Conservation (phyloP, 1,140 invertebrate genomes). For the Oedothorax gibbosus region DNA sequence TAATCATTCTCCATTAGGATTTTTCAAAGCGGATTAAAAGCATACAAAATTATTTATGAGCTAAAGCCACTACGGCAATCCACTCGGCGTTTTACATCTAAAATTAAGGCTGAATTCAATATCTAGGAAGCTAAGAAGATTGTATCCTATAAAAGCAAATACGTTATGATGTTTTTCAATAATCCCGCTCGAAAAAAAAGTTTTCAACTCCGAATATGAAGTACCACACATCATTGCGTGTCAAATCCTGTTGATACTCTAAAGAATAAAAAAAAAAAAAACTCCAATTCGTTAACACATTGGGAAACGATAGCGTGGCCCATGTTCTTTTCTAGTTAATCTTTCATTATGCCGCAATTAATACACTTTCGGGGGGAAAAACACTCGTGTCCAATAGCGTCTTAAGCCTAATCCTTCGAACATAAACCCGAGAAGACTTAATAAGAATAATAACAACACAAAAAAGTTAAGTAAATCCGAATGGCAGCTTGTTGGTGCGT, state of each 20-base stretch:
- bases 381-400: constrained; percentile 20
- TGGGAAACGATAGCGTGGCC: constrained; percentile 19
- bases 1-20: too few relatives aligned
- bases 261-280: not conserved
- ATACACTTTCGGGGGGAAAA: constrained; percentile 26
- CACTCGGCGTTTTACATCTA: too few relatives aligned
- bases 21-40: too few relatives aligned
- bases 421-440: too few relatives aligned
- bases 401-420: not conserved
- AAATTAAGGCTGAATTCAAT: too few relatives aligned
- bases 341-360: constrained; percentile 40
- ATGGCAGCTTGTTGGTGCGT: not conserved
- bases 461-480: not conserved
- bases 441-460: not conserved
- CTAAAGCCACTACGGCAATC: too few relatives aligned
- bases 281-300: not conserved
- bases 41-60: too few relatives aligned
- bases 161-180: too few relatives aligned
- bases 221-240: not conserved
- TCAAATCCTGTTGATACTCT: not conserved
- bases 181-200: too few relatives aligned
- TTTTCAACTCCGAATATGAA: too few relatives aligned
- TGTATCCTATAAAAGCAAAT: too few relatives aligned
- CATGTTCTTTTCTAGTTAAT: constrained; percentile 9
- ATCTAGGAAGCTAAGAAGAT: too few relatives aligned